Evolutionary conservation across 2,888 invertebrate genomes (phyloP).

Genomic region (Lacanobia wlatinum): DNA sequence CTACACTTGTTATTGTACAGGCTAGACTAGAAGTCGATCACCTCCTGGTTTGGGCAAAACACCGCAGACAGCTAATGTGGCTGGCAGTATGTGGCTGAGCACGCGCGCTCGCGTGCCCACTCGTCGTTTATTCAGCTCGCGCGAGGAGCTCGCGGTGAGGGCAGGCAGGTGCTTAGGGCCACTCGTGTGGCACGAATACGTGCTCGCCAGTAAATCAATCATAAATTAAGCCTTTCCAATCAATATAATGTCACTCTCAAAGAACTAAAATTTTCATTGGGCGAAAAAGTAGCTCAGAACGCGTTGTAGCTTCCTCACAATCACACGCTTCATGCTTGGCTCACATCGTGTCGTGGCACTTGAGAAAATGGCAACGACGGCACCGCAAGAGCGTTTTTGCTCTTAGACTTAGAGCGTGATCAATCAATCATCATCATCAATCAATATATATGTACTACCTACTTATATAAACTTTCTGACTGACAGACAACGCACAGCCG

Average conservation of each 20-base stretch:
- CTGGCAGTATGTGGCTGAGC: not conserved
- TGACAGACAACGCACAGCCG: too few relatives aligned
- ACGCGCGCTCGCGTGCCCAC: constrained; percentile 11
- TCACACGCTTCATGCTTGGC: too few relatives aligned
- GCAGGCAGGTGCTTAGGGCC: constrained; percentile 3
- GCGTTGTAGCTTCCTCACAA: too few relatives aligned
- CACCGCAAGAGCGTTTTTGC: too few relatives aligned
- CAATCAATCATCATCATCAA: too few relatives aligned
- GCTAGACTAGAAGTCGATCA: not conserved
- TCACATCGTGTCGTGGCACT: too few relatives aligned
- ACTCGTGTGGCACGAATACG: not conserved
- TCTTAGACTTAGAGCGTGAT: too few relatives aligned
- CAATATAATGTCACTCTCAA: not conserved
- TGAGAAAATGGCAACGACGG: too few relatives aligned
- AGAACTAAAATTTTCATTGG: too few relatives aligned
- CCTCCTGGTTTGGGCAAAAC: not conserved
- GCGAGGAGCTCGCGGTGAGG: not conserved
- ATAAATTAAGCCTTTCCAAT: not conserved
- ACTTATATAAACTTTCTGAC: too few relatives aligned
- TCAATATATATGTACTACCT: too few relatives aligned
- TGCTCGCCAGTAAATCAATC: not conserved
- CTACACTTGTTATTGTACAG: not conserved
- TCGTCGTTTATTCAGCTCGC: constrained; percentile 25
- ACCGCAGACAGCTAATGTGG: not conserved
- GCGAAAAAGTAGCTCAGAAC: too few relatives aligned